Base-by-base conservation (phyloP, 2,797 vertebrate genomes). In the Chrosomus eos region DNA sequence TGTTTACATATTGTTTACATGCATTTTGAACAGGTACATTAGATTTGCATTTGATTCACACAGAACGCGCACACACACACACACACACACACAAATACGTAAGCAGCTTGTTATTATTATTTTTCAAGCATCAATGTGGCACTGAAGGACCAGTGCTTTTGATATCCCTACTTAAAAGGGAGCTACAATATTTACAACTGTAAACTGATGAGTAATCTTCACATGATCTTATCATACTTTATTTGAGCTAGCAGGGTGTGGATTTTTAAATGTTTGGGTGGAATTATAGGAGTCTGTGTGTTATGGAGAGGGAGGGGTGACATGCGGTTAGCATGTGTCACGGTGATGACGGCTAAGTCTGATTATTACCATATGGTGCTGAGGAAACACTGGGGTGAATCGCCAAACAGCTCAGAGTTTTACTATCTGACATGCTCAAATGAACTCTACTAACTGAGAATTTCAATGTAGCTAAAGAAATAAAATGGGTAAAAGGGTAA, bases 221-320 rank as follows among this genome's bases (percentile, higher is more conserved):
- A 43, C 5, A 5, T 48, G 9, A 43, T 19, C 58, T 45, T 64
- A 43, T 48, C 11, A 14, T 4, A 38, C 8, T 28, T 40, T 86
- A 45, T 83, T 80, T 88, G 76, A 43, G 23, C 73, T 45, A 81
- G 71, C 19, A 26, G 83, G 83, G 76, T 83, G 83, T 88, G 64
- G 40, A 31, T 68, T 66, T 75, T 74, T 53, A 83, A 26, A 80
- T 72, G 85, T 68, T 68, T 45, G 58, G 18, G 66, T 75, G 58
- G 80, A 38, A 68, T 60, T 71, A 40, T 31, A 19, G 14, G n/a
- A 43, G 36, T 75, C 45, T 55, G 28, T 74, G 40, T 68, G 36
- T 66, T 43, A 28, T 26, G 19, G 68, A 66, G 51, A 36, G 83
- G 36, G 26, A 36, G 19, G 38, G 26, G 28, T 51, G 72, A 76